Evolutionary conservation across 2,797 vertebrate genomes (phyloP).

Genomic region (Bufotes viridis): DNA sequence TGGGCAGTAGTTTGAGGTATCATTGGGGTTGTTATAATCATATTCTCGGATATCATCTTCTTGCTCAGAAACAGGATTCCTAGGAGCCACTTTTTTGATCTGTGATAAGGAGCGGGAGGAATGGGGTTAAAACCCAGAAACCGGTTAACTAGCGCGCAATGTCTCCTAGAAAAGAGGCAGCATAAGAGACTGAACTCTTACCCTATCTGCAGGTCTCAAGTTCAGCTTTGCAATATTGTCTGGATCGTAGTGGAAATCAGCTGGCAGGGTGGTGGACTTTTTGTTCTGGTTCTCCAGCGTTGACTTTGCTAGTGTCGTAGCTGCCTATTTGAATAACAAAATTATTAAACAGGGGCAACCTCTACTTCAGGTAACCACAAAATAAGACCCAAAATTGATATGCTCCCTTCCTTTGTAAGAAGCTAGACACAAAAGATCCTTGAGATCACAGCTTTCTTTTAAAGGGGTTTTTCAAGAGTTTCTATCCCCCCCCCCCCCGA

Average conservation of each 20-base stretch:
- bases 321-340: slow-evolving; percentile 74
- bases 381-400: no score
- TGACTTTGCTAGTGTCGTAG: slow-evolving; percentile 80
- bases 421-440: no score
- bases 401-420: no score
- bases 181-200: slow-evolving; percentile 67
- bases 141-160: neutral
- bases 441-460: no score
- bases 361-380: neutral
- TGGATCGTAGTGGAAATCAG: slow-evolving; percentile 87
- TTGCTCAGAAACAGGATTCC: slow-evolving; percentile 70
- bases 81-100: slow-evolving; percentile 72
- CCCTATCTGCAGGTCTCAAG: slow-evolving; percentile 84
- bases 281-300: slow-evolving; percentile 77
- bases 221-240: slow-evolving; percentile 79
- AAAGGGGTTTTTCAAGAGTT: no score
- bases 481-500: no score
- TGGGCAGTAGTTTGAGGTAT: slow-evolving; percentile 92
- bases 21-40: slow-evolving; percentile 91
- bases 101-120: slow-evolving; percentile 64
- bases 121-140: neutral
- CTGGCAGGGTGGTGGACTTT: slow-evolving; percentile 85
- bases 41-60: slow-evolving; percentile 86
- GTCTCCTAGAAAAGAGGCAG: neutral
- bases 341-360: neutral